phyloP scores from a whole-genome alignment of 2,888 invertebrate genomes.

The Sclerodermus sp. region DNA sequence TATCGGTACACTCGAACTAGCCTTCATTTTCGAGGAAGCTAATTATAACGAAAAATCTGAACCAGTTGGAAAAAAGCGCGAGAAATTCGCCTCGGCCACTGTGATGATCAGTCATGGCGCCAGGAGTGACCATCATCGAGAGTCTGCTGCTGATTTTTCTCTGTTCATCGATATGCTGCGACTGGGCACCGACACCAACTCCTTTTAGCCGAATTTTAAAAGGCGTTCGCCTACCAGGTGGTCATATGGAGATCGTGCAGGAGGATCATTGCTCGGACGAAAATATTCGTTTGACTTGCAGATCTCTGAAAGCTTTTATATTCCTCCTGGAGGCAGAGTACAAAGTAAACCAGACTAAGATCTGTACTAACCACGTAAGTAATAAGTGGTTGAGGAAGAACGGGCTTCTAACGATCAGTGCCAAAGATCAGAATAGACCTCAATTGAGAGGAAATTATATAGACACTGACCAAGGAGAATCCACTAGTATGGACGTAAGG shows the following conservation, averaged over 20 bases:
- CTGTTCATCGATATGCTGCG: too few species aligned
- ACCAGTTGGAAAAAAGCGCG: too few species aligned
- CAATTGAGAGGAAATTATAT: conserved; percentile 42
- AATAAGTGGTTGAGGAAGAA: not conserved
- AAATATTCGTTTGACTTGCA: conserved; percentile 44
- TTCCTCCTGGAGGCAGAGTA: conserved; percentile 50
- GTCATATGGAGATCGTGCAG: conserved; percentile 49
- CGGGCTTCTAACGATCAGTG: not conserved
- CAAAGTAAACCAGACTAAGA: not conserved
- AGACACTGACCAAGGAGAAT: conserved; percentile 31
- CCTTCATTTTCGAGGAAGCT: too few species aligned
- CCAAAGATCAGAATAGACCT: not conserved
- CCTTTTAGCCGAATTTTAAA: conserved; percentile 32
- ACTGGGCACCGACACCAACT: too few species aligned
- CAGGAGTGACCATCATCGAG: too few species aligned
- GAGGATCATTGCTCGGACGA: conserved; percentile 48
- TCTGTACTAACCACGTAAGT: not conserved
- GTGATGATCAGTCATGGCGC: too few species aligned
- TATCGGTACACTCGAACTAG: too few species aligned
- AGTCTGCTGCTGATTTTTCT: too few species aligned
- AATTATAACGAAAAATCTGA: too few species aligned
- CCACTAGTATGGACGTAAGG: conserved; percentile 38
- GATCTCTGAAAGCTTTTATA: conserved; percentile 47
- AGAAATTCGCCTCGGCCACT: too few species aligned
- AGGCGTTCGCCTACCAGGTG: conserved; percentile 34